Evolutionary conservation across 2,888 invertebrate genomes (phyloP).

Genomic region (Monoplex corrugatus): DNA sequence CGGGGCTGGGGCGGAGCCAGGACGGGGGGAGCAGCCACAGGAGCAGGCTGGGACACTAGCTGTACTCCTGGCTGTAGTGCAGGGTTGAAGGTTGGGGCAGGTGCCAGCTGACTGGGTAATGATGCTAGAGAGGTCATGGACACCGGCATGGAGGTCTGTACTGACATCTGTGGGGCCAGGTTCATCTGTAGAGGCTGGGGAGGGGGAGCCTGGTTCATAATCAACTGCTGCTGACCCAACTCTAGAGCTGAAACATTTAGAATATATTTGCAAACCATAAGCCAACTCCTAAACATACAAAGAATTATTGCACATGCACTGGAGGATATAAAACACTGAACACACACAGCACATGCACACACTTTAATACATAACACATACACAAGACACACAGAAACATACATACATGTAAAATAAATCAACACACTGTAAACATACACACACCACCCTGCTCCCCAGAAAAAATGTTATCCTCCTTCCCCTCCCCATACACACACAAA

Average conservation of each 20-base stretch:
- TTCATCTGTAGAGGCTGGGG: conserved; percentile 49
- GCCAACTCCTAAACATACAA: no score
- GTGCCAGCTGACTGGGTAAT: conserved; percentile 36
- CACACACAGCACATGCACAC: no score
- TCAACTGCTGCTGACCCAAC: conserved; percentile 56
- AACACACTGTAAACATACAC: no score
- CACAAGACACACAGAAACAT: no score
- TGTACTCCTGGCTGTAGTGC: conserved; percentile 54
- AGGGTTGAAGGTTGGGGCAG: conserved; percentile 45
- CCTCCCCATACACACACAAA: neutral
- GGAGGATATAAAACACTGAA: no score
- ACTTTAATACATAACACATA: no score
- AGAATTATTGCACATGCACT: no score
- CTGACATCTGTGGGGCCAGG: conserved; percentile 51
- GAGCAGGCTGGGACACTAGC: conserved; percentile 55
- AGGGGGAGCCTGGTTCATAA: conserved; percentile 51
- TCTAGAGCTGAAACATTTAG: conserved; percentile 43
- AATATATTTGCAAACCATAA: no score
- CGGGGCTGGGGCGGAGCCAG: conserved; percentile 44
- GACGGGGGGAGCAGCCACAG: conserved; percentile 48
- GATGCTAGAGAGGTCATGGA: conserved; percentile 34
- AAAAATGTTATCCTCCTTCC: neutral
- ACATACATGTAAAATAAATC: no score
- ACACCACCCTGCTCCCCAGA: no score
- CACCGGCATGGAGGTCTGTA: conserved; percentile 20